These are phyloP conservation scores for Poecile atricapillus DNA, from an alignment of 2,113 vertebrate genomes.

Conservation along the genomic window DNA sequence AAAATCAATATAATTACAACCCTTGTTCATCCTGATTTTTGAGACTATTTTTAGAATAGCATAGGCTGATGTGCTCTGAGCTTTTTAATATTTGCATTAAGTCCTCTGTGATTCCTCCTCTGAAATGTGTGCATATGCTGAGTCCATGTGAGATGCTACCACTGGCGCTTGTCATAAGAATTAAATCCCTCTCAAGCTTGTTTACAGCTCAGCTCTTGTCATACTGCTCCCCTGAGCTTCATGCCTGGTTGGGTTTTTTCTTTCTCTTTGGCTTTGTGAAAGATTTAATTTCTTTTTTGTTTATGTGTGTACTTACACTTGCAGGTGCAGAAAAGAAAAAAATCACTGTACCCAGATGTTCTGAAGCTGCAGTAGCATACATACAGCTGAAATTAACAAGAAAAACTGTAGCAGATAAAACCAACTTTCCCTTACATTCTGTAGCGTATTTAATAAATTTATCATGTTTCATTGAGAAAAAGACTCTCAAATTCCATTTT, in stretches of 20 bases:
- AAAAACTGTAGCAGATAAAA: conserved; percentile 58
- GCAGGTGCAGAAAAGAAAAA: conserved; percentile 78
- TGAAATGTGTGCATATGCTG: conserved; percentile 75
- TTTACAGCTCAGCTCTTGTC: conserved; percentile 83
- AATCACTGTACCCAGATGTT: conserved; percentile 76
- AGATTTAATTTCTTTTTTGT: conserved; percentile 80
- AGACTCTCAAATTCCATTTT: conserved; percentile 21
- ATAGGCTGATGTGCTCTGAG: conserved; percentile 54
- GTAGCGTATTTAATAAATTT: conserved; percentile 56
- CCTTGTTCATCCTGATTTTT: conserved; percentile 59
- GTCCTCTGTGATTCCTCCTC: conserved; percentile 67
- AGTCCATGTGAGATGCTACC: conserved; percentile 75
- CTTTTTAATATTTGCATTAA: conserved; percentile 71
- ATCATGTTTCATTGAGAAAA: conserved; percentile 35
- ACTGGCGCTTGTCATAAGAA: conserved; percentile 81
- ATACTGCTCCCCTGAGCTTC: conserved; percentile 79
- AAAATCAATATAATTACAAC: conserved; percentile 72
- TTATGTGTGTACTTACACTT: conserved; percentile 75
- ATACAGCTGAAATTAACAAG: conserved; percentile 70
- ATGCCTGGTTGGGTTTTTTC: conserved; percentile 63
- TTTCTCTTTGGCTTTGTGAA: conserved; percentile 58
- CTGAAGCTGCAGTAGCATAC: conserved; percentile 58
- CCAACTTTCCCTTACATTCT: conserved; percentile 23
- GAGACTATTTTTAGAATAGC: conserved; percentile 69
- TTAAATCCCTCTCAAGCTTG: conserved; percentile 82